Conservation (phyloP, 2,113 vertebrate genomes). For the Cyprinus carpio region DNA sequence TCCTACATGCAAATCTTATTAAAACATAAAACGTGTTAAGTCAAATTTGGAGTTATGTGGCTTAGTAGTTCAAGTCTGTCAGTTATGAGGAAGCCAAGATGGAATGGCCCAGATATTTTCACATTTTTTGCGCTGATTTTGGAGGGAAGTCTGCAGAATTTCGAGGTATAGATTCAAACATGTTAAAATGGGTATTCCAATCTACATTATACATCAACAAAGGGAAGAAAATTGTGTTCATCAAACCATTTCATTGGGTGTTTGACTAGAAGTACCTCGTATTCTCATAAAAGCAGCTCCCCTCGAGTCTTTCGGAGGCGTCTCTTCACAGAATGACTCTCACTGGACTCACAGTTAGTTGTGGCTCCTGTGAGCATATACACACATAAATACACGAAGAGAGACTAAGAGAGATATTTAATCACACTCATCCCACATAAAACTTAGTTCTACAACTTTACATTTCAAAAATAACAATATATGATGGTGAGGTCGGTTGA, state of each 20-base stretch:
- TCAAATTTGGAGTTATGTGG: neutral
- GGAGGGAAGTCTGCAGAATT: neutral
- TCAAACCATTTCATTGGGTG: neutral
- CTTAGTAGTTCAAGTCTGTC: neutral
- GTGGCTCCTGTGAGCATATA: conserved; percentile 80
- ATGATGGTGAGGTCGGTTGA: neutral
- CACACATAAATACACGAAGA: neutral
- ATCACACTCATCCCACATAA: neutral
- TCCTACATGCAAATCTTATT: neutral
- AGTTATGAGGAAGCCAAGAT: neutral
- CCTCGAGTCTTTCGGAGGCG: conserved; percentile 92
- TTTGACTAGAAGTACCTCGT: conserved; percentile 80
- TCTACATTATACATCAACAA: neutral
- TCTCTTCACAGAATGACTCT: conserved; percentile 81
- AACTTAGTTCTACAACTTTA: neutral
- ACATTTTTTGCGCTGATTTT: neutral
- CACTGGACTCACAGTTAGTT: conserved; percentile 84
- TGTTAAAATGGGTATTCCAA: too few species aligned
- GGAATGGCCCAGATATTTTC: neutral
- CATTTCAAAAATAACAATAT: too few species aligned
- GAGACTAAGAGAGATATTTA: neutral
- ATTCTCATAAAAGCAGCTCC: conserved; percentile 90
- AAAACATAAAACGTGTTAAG: neutral
- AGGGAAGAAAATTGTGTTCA: neutral
- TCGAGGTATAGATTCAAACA: neutral